phyloP scores from a whole-genome alignment of 2,797 vertebrate species.

The Orestias chungarensis region DNA sequence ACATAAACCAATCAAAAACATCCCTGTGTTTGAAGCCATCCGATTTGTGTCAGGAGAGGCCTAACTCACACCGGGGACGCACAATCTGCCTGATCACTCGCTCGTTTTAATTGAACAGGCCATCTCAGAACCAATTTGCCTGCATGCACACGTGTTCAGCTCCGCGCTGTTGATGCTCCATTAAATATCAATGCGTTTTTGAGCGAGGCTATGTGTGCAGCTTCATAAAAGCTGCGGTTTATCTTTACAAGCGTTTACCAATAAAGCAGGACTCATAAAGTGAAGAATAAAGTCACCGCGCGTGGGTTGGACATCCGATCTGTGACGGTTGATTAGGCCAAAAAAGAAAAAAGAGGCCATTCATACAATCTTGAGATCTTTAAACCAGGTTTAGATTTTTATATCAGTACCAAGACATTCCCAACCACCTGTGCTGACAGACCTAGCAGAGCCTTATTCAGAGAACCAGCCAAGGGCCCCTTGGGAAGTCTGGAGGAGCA shows the following conservation, averaged over 20 bases:
- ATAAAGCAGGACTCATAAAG: conserved; percentile 50
- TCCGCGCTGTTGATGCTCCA: conserved; percentile 19
- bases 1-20: conserved; percentile 40
- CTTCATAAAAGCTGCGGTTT: conserved; percentile 31
- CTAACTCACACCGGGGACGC: not conserved
- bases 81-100: conserved; percentile 9
- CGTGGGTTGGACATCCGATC: conserved; percentile 3
- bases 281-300: not conserved
- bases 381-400: not conserved
- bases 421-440: not conserved
- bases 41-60: conserved; percentile 13
- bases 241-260: conserved; percentile 48
- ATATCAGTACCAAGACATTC: not conserved
- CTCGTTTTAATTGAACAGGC: conserved; percentile 5
- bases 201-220: not conserved
- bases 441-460: not conserved
- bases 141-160: conserved; percentile 7
- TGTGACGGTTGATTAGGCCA: not conserved
- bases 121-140: conserved; percentile 2
- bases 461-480: not conserved
- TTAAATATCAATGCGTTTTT: conserved; percentile 30
- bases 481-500: not conserved
- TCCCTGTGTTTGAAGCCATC: conserved; percentile 24
- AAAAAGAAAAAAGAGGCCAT: not conserved
- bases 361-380: conserved; percentile 1